Evolutionary conservation across 2,797 vertebrate genomes (phyloP), one percentile per base, ranked within the genome.

Genomic region (Loriculus beryllinus): DNA sequence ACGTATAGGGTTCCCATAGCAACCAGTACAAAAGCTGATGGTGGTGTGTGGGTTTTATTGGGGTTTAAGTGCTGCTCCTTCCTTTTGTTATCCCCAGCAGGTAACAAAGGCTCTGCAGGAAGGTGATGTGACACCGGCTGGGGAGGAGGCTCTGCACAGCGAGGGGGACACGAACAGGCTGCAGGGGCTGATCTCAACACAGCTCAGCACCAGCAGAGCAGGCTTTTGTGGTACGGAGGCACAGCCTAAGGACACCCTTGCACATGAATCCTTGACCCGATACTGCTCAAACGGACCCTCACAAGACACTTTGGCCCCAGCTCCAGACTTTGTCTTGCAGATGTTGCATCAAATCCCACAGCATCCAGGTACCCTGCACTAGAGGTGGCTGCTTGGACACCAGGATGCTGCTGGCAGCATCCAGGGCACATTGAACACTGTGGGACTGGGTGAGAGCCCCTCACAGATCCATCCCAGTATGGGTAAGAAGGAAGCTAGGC

Each of bases 1-100:
- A 86, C 86, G 89, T 90, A 85, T 95, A 88, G 82, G 45, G 97
- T 98, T 97, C 93, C 97, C 97, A 97, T 97, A 96, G 97, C 91
- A 98, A 98, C 97, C 60, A 63, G 77, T 57, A 90, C 95, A 88
- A 43, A 97, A 96, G 94, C 92, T 18, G 77, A 65, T 18, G 86
- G 63, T 82, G 92, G 77, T 60, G 83, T 59, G 90, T 90, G 93
- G 93, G 89, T 92, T 97, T 95, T 88, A 54, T 49, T 82, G 91
- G 91, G 92, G 75, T 95, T 95, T 82, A 62, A 94, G 92, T 79
- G 87, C 77, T 43, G 76, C 26, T 91, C 88, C 78, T 91, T 93
- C 64, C 87, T 63, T 97, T 96, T 96, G 95, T 97, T 90, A 96
- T 94, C 93, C 90, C 47, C 81, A 64, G 87, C 87, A 82, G 90